Conservation (phyloP, 2,888 invertebrate genomes). For the Stomorhina lunata region DNA sequence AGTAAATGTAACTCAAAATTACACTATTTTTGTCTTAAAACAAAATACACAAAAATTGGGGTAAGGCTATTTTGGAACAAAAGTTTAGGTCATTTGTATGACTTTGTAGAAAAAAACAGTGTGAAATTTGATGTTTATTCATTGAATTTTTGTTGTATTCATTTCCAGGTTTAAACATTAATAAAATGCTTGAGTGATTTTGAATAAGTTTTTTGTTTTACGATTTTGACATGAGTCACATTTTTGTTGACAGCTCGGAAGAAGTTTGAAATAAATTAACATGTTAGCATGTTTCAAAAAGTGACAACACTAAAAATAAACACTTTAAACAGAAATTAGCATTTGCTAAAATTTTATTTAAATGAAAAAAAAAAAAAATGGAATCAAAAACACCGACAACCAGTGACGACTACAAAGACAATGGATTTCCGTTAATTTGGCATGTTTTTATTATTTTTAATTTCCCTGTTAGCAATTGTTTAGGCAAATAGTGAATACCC, state of each 20-base stretch:
- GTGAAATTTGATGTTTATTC: neutral
- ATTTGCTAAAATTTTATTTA: neutral
- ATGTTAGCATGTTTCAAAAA: neutral
- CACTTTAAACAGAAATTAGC: neutral
- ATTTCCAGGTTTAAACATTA: neutral
- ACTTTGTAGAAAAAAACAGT: neutral
- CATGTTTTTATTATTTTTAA: constrained; percentile 1
- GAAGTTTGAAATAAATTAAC: neutral
- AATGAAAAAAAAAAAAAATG: neutral
- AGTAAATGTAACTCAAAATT: neutral
- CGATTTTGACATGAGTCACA: neutral
- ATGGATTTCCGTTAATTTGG: constrained; percentile 14
- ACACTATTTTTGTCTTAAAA: neutral
- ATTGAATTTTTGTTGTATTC: neutral
- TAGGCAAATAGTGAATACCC: constrained; percentile 7
- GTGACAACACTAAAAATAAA: neutral
- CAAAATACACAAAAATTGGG: neutral
- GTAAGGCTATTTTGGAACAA: neutral
- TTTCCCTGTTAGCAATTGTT: neutral
- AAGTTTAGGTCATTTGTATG: neutral
- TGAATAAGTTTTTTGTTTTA: neutral
- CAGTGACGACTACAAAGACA: neutral
- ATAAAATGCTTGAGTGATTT: neutral
- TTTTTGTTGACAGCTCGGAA: neutral
- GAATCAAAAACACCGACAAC: neutral